Evolutionary conservation across 2,113 vertebrate genomes (phyloP).

Genomic region (Tinamus guttatus): DNA sequence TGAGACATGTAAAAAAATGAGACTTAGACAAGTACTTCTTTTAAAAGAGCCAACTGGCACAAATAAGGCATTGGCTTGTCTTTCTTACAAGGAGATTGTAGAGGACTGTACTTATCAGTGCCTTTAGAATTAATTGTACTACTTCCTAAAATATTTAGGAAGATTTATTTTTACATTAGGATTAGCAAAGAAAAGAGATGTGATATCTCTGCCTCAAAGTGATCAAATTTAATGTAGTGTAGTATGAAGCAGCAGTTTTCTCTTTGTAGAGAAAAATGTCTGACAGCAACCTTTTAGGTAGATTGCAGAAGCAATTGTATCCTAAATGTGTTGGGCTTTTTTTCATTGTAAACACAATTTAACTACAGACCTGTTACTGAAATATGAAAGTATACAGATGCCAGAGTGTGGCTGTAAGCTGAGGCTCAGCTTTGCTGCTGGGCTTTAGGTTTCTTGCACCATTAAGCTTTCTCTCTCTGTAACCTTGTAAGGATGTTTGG

Average conservation of each 20-base stretch:
- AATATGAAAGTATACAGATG: background rate
- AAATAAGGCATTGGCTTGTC: background rate
- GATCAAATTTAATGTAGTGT: background rate
- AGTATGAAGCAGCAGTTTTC: background rate
- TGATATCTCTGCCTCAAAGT: background rate
- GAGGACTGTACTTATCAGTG: background rate
- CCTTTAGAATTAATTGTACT: background rate
- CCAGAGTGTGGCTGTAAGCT: background rate
- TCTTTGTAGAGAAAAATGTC: background rate
- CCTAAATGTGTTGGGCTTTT: background rate
- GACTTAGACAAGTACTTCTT: background rate
- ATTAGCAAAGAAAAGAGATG: background rate
- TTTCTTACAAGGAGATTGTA: background rate
- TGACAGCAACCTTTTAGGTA: background rate
- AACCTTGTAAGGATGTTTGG: conserved; percentile 77
- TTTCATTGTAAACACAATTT: background rate
- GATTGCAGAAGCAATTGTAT: background rate
- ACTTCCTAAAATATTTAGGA: background rate
- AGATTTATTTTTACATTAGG: background rate
- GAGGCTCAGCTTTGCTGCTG: background rate
- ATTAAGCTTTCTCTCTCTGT: background rate
- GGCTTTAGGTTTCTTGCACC: background rate
- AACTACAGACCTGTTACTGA: background rate
- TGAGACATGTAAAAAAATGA: background rate
- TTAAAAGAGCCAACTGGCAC: background rate